Evolutionary conservation across 2,888 invertebrate species (phyloP).

Genomic region (Hipparchia semele): DNA sequence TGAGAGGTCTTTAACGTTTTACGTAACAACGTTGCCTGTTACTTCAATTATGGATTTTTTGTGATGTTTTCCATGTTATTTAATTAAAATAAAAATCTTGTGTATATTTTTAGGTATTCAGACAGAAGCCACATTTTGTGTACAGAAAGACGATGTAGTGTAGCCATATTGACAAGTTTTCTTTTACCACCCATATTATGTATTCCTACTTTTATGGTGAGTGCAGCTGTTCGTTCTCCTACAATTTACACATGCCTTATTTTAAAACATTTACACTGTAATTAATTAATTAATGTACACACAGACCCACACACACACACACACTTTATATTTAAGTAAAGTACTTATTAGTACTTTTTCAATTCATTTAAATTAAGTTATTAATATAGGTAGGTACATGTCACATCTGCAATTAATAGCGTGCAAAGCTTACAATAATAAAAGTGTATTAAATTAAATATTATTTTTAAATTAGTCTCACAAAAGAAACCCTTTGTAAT

Average conservation of each 20-base stretch:
- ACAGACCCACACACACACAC: too few relatives aligned
- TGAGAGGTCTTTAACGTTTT: conserved; percentile 3
- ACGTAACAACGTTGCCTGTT: conserved; percentile 3
- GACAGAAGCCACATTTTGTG: conserved; percentile 89
- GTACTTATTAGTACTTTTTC: too few relatives aligned
- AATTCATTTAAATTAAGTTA: too few relatives aligned
- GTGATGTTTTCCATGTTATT: neutral
- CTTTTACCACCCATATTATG: conserved; percentile 91
- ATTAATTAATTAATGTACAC: too few relatives aligned
- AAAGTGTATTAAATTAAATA: too few relatives aligned
- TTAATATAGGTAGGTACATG: too few relatives aligned
- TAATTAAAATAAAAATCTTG: neutral
- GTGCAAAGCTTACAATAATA: too few relatives aligned
- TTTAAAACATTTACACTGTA: neutral
- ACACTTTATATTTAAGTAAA: too few relatives aligned
- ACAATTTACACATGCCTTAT: neutral
- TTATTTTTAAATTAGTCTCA: too few relatives aligned
- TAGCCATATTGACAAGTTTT: conserved; percentile 90
- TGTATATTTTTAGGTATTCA: conserved; percentile 86
- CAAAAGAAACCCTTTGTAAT: neutral
- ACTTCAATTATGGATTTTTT: neutral
- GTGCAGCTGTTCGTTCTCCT: conserved; percentile 35
- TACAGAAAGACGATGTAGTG: conserved; percentile 89
- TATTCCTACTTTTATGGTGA: conserved; percentile 90
- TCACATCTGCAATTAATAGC: too few relatives aligned